These are phyloP conservation scores for Branchinecta sandiegonensis DNA, from an alignment of 2,888 invertebrate genomes.

Conservation along the genomic window DNA sequence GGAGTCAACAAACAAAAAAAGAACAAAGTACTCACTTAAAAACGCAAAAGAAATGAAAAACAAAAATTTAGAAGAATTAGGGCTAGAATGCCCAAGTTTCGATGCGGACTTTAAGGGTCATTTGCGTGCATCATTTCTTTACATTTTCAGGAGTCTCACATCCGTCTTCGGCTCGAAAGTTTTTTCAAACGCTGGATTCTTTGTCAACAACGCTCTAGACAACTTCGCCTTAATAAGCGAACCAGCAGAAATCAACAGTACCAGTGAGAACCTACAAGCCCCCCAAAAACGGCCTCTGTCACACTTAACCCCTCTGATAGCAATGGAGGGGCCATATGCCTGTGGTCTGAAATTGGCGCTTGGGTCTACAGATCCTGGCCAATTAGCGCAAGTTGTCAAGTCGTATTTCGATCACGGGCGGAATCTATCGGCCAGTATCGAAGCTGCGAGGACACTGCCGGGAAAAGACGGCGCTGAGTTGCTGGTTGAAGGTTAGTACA, in stretches of 20 bases:
- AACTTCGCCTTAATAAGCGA: background rate
- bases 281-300: background rate
- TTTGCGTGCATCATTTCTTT: background rate
- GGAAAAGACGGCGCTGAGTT: background rate
- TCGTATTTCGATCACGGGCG: background rate
- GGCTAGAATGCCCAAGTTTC: too few relatives aligned
- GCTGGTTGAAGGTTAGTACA: background rate
- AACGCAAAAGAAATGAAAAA: too few relatives aligned
- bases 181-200: constrained; percentile 14
- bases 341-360: constrained; percentile 1
- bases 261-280: constrained; percentile 5
- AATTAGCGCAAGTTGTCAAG: background rate
- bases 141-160: background rate
- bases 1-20: too few relatives aligned
- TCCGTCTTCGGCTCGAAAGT: background rate
- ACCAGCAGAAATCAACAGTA: background rate
- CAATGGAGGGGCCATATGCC: background rate
- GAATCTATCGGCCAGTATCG: background rate
- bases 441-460: background rate
- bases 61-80: too few relatives aligned
- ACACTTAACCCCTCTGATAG: constrained; percentile 4
- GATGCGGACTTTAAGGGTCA: too few relatives aligned
- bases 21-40: too few relatives aligned
- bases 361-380: background rate
- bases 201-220: constrained; percentile 9